Evolutionary conservation across 2,797 vertebrate species (phyloP).

Genomic region (Agapornis canus): DNA sequence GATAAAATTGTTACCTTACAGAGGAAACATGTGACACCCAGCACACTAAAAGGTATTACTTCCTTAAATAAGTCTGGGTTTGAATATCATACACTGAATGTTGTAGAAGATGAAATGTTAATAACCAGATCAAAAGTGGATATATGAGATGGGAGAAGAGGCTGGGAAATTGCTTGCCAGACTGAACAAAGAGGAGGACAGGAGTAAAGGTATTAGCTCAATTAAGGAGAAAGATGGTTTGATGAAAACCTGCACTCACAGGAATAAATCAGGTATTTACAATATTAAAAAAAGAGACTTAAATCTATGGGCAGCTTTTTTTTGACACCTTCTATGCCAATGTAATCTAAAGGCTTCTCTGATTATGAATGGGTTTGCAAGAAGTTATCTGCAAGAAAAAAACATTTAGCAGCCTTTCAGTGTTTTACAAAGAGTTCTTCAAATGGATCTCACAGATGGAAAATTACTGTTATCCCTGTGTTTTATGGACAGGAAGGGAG

Average conservation of each 20-base stretch:
- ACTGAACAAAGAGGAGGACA: conserved; percentile 22
- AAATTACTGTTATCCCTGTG: not conserved
- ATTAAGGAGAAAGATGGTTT: conserved; percentile 55
- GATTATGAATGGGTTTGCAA: not conserved
- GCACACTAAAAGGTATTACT: not conserved
- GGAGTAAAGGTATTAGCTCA: conserved; percentile 62
- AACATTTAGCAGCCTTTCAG: not conserved
- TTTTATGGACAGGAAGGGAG: conserved; percentile 33
- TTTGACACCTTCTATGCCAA: not conserved
- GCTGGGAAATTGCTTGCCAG: conserved; percentile 55
- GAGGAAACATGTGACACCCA: not conserved
- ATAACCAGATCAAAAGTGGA: conserved; percentile 50
- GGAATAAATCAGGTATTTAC: conserved; percentile 55
- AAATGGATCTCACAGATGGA: not conserved
- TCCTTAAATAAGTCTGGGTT: conserved; percentile 9
- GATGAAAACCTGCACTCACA: conserved; percentile 14
- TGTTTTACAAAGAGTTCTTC: not conserved
- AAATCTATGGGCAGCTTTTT: not conserved
- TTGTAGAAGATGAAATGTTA: conserved; percentile 34
- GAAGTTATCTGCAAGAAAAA: not conserved
- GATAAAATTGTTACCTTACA: not conserved
- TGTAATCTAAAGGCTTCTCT: not conserved
- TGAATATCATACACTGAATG: not conserved
- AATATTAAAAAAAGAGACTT: not conserved
- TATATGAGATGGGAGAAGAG: conserved; percentile 34